These are phyloP conservation scores for Amiota communis DNA, from an alignment of 2,888 invertebrate species.

Conservation along the genomic window DNA sequence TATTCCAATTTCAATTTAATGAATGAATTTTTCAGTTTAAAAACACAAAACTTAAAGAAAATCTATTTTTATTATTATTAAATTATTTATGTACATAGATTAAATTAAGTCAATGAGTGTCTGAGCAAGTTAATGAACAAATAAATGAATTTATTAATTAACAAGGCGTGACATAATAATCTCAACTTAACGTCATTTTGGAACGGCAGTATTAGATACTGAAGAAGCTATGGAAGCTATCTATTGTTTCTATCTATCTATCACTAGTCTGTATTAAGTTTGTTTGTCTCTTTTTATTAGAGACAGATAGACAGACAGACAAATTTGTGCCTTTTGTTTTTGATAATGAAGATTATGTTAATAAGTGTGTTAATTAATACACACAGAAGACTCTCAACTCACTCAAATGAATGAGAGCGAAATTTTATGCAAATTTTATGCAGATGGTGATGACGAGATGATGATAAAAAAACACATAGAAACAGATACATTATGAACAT, in stretches of 20 bases:
- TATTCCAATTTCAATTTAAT: constrained; percentile 48
- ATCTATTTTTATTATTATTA: constrained; percentile 38
- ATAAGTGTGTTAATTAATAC: constrained; percentile 13
- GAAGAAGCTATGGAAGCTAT: no score
- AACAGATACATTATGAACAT: not conserved
- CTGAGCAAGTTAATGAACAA: not conserved
- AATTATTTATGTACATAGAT: not conserved
- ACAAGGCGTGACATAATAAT: constrained; percentile 62
- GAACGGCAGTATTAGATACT: not conserved
- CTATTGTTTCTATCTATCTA: no score
- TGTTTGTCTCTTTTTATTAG: not conserved
- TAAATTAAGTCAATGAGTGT: not conserved
- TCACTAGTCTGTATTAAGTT: not conserved
- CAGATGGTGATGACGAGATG: constrained; percentile 18
- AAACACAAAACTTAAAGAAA: not conserved
- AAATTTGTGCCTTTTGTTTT: not conserved
- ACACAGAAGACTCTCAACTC: not conserved
- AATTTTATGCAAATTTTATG: constrained; percentile 25
- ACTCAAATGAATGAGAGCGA: constrained; percentile 2
- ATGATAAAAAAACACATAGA: not conserved
- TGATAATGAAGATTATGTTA: constrained; percentile 27
- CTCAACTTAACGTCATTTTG: constrained; percentile 2
- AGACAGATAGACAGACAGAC: not conserved
- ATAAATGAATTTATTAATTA: constrained; percentile 53
- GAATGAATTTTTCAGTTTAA: constrained; percentile 37